Evolutionary conservation across 1,140 invertebrate species (phyloP).

Genomic region (Drosophila obscura): DNA sequence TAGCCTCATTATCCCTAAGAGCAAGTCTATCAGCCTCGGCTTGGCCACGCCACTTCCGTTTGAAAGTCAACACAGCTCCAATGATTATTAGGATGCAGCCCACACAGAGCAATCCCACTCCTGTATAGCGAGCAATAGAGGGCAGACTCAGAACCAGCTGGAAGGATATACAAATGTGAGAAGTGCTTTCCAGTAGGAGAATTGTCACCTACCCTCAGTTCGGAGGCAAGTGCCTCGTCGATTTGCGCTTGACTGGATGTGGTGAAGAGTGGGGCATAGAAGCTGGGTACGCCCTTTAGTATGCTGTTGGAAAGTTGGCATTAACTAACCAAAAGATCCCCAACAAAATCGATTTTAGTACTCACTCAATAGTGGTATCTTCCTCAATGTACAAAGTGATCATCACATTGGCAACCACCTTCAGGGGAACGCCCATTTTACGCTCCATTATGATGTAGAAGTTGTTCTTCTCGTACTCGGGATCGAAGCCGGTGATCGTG

Average conservation of each 20-base stretch:
- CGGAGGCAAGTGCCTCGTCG: slow-evolving; percentile 50
- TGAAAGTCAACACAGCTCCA: slow-evolving; percentile 51
- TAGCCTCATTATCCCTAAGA: slow-evolving; percentile 40
- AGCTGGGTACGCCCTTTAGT: slow-evolving; percentile 55
- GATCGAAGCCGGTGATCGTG: slow-evolving; percentile 88
- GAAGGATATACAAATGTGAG: slow-evolving; percentile 9
- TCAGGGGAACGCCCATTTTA: slow-evolving; percentile 88
- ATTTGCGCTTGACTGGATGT: slow-evolving; percentile 64
- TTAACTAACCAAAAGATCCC: neutral
- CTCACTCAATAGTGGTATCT: slow-evolving; percentile 86
- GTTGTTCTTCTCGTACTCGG: slow-evolving; percentile 88
- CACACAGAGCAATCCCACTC: slow-evolving; percentile 59
- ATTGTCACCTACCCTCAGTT: slow-evolving; percentile 51
- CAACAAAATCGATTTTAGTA: slow-evolving; percentile 16
- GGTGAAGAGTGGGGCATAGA: slow-evolving; percentile 77
- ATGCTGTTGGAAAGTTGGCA: slow-evolving; percentile 41
- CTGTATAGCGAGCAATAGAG: slow-evolving; percentile 60
- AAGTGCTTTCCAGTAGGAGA: neutral
- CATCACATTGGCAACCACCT: slow-evolving; percentile 88
- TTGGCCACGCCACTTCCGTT: slow-evolving; percentile 67
- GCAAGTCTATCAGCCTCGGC: slow-evolving; percentile 36
- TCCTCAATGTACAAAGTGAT: slow-evolving; percentile 88
- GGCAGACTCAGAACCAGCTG: slow-evolving; percentile 64
- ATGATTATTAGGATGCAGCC: slow-evolving; percentile 56
- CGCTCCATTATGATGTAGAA: slow-evolving; percentile 90